Evolutionary conservation across 2,113 vertebrate species (phyloP), one percentile per base, ranked within the genome.

Genomic region (Alosa alosa): DNA sequence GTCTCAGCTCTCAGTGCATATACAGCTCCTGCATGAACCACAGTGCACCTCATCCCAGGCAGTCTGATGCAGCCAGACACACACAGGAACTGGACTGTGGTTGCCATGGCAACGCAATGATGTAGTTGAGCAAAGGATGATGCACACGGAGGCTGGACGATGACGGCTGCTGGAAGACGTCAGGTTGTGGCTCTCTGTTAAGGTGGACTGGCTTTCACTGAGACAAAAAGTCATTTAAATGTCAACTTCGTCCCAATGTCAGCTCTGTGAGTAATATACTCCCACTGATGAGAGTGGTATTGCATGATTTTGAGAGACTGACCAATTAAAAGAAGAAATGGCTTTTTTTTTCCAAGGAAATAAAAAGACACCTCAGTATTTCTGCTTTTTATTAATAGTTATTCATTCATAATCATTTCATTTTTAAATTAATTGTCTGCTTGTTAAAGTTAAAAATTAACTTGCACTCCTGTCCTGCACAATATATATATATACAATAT

Each of bases 31-130:
- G 64, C 5, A 31, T 72, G 25, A 15, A 15, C 36, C 72, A 13
- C 31, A 39, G 72, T 9, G 25, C n/a, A 39, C 36, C 82, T 85
- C 84, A 83, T 84, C 72, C 68, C 41, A 46, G 31, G 81, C 49
- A 83, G 84, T 84, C 87, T 86, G 72, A 25, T 64, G 57, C 75
- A 47, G 52, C 86, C 55, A 72, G 41, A 84, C 82, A 57, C 81
- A 57, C 31, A 31, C 31, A 31, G 55, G 81, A 84, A 72, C 86
- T 47, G 83, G 85, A 85, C 64, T 50, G 57, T n/a, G 41, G 90
- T 92, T 90, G 88, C 89, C 81, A 89, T 60, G 89, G 90, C 84
- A 90, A 92, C 89, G 72, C 7, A 52, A 55, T 84, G 86, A 81
- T 84, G 86, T 83, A 82, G 89, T 88, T 46, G 86, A 84, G 47